Base-by-base conservation (phyloP, 2,888 invertebrate species). In the Aspidapion aeneum region DNA sequence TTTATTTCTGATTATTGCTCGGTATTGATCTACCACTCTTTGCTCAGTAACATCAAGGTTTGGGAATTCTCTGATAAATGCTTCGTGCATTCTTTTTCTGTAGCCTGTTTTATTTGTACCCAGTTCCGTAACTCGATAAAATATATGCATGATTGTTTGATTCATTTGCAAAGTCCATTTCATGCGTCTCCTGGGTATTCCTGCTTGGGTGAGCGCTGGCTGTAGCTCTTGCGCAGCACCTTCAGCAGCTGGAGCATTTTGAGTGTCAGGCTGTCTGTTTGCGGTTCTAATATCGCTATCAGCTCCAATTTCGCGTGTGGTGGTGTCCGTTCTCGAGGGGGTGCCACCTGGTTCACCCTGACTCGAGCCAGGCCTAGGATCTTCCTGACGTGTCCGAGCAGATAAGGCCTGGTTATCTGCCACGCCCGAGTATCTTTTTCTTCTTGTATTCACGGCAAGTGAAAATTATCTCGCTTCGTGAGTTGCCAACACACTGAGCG, bases 201-300 rank as follows among this genome's bases (percentile, higher is more conserved):
- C 55, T 17, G 55, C 55, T 17, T 55, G 9, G 7, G 55, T 55
- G 55, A 55, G 18, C 12, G 55, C 55, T 55, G 55, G 55, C 55
- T 55, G 16, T 12, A 55, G 55, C n/a, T 55, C 55, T 17, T 18
- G 55, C 55, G 12, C 55, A 55, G 55, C 55, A 55, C 55, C 55
- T 16, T 55, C 55, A 17, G 55, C 18, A 9, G 55, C 9, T 55
- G 55, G 18, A 55, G n/a, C n/a, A n/a, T n/a, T n/a, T n/a, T n/a
- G n/a, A n/a, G n/a, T n/a, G n/a, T n/a, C n/a, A n/a, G n/a, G n/a
- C n/a, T n/a, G n/a, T n/a, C n/a, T n/a, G n/a, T n/a, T n/a, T n/a
- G n/a, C n/a, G n/a, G n/a, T n/a, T n/a, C n/a, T n/a, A n/a, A n/a
- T n/a, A n/a, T n/a, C n/a, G n/a, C n/a, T n/a, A n/a, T n/a, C n/a